phyloP scores from a whole-genome alignment of 2,113 vertebrate species.

The Hippocampus barbouri region DNA sequence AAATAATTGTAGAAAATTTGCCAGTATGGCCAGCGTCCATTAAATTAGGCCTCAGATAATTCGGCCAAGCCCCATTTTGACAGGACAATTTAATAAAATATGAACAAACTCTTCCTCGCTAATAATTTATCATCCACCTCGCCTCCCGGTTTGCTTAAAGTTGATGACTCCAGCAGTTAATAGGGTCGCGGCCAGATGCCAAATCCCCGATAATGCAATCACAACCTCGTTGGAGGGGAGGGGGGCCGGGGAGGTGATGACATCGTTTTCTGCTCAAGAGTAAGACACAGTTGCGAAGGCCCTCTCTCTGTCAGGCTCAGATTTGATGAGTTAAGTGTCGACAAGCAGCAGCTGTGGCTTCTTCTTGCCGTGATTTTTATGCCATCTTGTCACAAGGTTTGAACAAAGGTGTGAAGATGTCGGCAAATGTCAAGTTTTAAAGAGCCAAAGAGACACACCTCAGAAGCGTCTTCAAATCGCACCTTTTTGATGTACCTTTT shows the following conservation, averaged over 20 bases:
- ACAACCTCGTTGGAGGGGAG: conserved; percentile 53
- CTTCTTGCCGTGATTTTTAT: conserved; percentile 17
- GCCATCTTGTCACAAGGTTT: conserved; percentile 18
- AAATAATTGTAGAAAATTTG: conserved; percentile 99
- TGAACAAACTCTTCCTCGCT: conserved; percentile 99
- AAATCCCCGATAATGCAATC: conserved; percentile 99
- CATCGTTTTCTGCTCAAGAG: conserved; percentile 85
- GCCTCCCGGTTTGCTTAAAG: conserved; percentile 98
- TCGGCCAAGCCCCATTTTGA: conserved; percentile 93
- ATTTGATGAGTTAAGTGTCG: conserved; percentile 69
- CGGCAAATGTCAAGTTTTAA: conserved; percentile 12
- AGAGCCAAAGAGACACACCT: neutral
- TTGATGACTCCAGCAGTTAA: conserved; percentile 99
- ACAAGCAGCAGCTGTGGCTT: conserved; percentile 20
- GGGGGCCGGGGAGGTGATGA: conserved; percentile 85
- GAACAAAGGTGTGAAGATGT: conserved; percentile 32
- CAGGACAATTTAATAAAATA: conserved; percentile 99
- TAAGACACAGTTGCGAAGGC: conserved; percentile 83
- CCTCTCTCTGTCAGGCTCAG: conserved; percentile 68
- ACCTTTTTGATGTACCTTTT: neutral
- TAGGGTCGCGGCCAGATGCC: conserved; percentile 99
- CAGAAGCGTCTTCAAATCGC: neutral
- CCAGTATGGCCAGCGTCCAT: conserved; percentile 99
- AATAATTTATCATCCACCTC: conserved; percentile 99
- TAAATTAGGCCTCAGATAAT: conserved; percentile 99